A percentile compares a stretch with the other conserved stretches of the same genome.
phyloP scores from a whole-genome alignment of 2,797 vertebrate species.

The Lophius americanus region DNA sequence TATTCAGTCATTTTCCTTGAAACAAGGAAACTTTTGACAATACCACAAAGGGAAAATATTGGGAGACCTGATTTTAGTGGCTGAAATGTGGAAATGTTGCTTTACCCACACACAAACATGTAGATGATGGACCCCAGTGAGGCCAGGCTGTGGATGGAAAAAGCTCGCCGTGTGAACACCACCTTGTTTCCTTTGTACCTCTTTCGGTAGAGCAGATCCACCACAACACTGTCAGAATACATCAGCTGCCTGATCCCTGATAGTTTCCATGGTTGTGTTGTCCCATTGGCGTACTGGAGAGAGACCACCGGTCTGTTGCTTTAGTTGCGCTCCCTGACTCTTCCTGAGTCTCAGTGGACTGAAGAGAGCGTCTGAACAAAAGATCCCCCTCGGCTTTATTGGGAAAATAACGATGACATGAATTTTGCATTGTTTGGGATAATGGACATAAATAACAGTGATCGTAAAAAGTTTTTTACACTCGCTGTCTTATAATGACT shows the following conservation, averaged over 20 bases:
- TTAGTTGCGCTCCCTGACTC: slow-evolving; percentile 61
- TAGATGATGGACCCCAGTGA: slow-evolving; percentile 24
- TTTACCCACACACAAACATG: slow-evolving; percentile 24
- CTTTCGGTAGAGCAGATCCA: slow-evolving; percentile 74
- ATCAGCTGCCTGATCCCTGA: slow-evolving; percentile 69
- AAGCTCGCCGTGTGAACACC: slow-evolving; percentile 67
- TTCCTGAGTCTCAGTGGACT: slow-evolving; percentile 24
- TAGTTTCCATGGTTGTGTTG: slow-evolving; percentile 55
- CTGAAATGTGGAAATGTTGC: slow-evolving; percentile 47
- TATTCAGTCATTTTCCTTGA: slow-evolving; percentile 5
- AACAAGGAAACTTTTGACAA: slow-evolving; percentile 13
- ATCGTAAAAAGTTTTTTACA: slow-evolving; percentile 36
- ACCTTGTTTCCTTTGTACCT: slow-evolving; percentile 67
- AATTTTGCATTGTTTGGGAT: slow-evolving; percentile 56
- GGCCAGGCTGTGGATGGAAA: slow-evolving; percentile 42
- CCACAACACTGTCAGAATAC: slow-evolving; percentile 81
- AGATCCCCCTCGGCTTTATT: slow-evolving; percentile 62
- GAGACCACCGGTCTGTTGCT: slow-evolving; percentile 70
- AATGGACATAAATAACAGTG: slow-evolving; percentile 70
- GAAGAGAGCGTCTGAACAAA: slow-evolving; percentile 52
- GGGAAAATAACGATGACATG: slow-evolving; percentile 58
- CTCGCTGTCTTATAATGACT: slow-evolving; percentile 21
- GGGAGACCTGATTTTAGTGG: slow-evolving; percentile 28
- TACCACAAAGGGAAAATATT: slow-evolving; percentile 18
- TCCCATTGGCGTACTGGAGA: slow-evolving; percentile 55